Percentiles rank a stretch among this genome's conserved stretches.
Conservation (phyloP, 1,140 invertebrate genomes). For the Pseudomyrmex gracilis region DNA sequence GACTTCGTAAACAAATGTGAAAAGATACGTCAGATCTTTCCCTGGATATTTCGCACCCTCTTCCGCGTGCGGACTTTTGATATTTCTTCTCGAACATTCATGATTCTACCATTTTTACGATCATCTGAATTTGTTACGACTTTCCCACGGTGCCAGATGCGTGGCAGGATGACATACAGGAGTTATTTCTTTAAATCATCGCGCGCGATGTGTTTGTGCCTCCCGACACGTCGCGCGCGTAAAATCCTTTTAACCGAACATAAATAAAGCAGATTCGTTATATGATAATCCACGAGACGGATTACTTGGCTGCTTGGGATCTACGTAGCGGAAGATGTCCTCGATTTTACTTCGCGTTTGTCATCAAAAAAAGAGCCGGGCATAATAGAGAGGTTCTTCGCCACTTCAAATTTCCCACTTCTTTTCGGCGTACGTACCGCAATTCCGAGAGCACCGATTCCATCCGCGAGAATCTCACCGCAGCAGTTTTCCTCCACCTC, state of each 20-base stretch:
- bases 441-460: constrained; percentile 45
- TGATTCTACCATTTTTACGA: too few species aligned
- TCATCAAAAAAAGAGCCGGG: constrained; percentile 21
- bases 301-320: constrained; percentile 44
- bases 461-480: constrained; percentile 16
- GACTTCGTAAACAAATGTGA: constrained; percentile 56
- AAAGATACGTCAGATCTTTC: constrained; percentile 45
- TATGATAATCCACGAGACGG: constrained; percentile 66
- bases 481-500: neutral
- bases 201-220: constrained; percentile 24
- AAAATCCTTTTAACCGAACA: constrained; percentile 77
- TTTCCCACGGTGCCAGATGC: neutral
- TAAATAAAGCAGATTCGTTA: constrained; percentile 71
- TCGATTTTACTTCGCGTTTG: constrained; percentile 55
- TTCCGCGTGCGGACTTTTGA: neutral
- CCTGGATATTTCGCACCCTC: constrained; percentile 55
- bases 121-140: too few species aligned
- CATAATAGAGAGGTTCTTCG: constrained; percentile 37
- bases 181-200: constrained; percentile 70
- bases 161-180: constrained; percentile 56
- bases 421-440: constrained; percentile 33
- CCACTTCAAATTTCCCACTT: constrained; percentile 55
- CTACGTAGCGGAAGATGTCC: constrained; percentile 16
- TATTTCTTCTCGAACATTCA: neutral
- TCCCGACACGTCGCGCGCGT: constrained; percentile 48